Evolutionary conservation across 1,140 invertebrate genomes (phyloP).

Genomic region (Bombus picipes): DNA sequence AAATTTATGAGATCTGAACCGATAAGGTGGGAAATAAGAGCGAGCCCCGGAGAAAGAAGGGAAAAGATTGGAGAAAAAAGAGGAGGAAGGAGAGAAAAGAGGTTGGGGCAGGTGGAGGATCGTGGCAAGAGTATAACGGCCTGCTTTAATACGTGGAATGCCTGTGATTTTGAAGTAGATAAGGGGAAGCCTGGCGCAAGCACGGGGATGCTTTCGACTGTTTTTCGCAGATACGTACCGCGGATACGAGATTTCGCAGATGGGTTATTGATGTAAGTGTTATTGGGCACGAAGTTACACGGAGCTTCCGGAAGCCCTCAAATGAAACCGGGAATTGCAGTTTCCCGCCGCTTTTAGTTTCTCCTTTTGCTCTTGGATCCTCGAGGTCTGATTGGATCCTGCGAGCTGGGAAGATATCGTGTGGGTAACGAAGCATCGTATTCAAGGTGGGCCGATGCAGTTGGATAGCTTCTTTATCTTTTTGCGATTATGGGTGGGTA

Average conservation of each 20-base stretch:
- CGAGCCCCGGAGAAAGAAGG: constrained; percentile 55
- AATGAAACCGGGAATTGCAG: constrained; percentile 12
- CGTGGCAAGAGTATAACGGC: constrained; percentile 62
- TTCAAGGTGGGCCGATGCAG: not conserved
- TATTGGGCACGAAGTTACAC: constrained; percentile 39
- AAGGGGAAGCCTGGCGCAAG: not conserved
- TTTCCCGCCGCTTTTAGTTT: not conserved
- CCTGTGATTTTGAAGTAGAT: constrained; percentile 59
- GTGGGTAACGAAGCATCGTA: constrained; percentile 7
- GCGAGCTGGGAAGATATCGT: not conserved
- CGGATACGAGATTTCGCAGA: constrained; percentile 36
- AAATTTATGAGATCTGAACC: constrained; percentile 82
- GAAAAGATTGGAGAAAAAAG: constrained; percentile 18
- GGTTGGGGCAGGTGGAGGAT: not conserved
- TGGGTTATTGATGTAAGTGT: constrained; percentile 53
- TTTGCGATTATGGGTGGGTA: not conserved
- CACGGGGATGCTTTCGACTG: constrained; percentile 9
- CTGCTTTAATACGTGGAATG: constrained; percentile 59
- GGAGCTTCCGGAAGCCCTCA: not conserved
- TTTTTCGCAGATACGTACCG: constrained; percentile 24
- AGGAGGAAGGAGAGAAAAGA: no score
- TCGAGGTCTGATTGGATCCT: constrained; percentile 13
- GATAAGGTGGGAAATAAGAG: constrained; percentile 79
- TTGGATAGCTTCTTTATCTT: constrained; percentile 12
- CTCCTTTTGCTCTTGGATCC: not conserved